Conservation (phyloP, 1,140 invertebrate genomes). For the Neotoxoptera formosana region DNA sequence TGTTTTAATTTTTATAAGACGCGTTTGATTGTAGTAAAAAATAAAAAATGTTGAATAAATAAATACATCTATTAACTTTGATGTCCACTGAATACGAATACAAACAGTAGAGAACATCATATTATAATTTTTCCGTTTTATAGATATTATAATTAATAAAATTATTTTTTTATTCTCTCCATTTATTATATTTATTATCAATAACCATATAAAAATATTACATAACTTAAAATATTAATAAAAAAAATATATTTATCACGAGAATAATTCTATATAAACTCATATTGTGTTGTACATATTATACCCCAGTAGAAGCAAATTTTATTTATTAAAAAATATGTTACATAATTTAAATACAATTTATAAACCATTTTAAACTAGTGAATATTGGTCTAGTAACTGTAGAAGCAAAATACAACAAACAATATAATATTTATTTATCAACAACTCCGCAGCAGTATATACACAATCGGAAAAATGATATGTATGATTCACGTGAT, state of each 20-base stretch:
- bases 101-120: too few species aligned
- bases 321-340: not conserved
- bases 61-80: too few species aligned
- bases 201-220: not conserved
- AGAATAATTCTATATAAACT: not conserved
- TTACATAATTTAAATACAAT: not conserved
- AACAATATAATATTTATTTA: not conserved
- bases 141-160: too few species aligned
- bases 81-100: too few species aligned
- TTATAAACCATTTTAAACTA: not conserved
- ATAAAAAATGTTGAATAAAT: too few species aligned
- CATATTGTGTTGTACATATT: not conserved
- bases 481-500: not conserved
- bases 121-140: too few species aligned
- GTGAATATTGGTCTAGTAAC: not conserved
- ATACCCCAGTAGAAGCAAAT: not conserved
- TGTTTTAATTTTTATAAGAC: too few species aligned
- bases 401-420: not conserved
- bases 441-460: not conserved
- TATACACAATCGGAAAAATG: not conserved
- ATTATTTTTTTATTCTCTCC: too few species aligned
- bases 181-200: not conserved
- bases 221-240: not conserved
- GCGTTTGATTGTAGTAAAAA: too few species aligned
- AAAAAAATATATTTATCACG: not conserved